phyloP scores from a whole-genome alignment of 2,113 vertebrate species.

The Microcebus griseorufus region DNA sequence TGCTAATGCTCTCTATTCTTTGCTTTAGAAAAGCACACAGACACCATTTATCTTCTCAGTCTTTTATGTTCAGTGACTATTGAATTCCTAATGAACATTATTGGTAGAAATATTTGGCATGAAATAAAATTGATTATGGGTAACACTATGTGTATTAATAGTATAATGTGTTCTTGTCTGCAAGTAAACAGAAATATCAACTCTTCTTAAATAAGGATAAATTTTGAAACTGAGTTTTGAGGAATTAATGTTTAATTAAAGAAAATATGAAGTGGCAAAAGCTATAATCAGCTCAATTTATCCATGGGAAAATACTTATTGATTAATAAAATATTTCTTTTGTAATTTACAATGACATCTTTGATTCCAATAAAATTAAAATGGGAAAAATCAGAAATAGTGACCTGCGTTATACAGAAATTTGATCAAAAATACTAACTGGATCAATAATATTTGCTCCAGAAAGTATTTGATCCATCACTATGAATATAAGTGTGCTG shows the following conservation, averaged over 20 bases:
- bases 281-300: not conserved
- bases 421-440: conserved; percentile 17
- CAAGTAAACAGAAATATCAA: not conserved
- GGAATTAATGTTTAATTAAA: not conserved
- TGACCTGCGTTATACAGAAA: not conserved
- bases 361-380: not conserved
- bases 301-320: not conserved
- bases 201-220: conserved; percentile 5
- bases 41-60: not conserved
- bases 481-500: not conserved
- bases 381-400: not conserved
- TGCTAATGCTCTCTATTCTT: not conserved
- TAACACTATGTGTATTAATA: not conserved
- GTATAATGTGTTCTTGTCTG: not conserved
- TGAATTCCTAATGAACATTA: not conserved
- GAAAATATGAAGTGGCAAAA: not conserved
- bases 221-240: conserved; percentile 36
- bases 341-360: conserved; percentile 12
- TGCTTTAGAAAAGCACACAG: not conserved
- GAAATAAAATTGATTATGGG: not conserved
- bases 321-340: not conserved
- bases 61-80: not conserved
- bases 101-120: not conserved
- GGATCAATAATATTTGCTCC: not conserved
- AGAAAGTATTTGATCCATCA: conserved; percentile 12